Evolutionary conservation across 2,113 vertebrate genomes (phyloP), one percentile per base, ranked within the genome.

Genomic region (Sula dactylatra): DNA sequence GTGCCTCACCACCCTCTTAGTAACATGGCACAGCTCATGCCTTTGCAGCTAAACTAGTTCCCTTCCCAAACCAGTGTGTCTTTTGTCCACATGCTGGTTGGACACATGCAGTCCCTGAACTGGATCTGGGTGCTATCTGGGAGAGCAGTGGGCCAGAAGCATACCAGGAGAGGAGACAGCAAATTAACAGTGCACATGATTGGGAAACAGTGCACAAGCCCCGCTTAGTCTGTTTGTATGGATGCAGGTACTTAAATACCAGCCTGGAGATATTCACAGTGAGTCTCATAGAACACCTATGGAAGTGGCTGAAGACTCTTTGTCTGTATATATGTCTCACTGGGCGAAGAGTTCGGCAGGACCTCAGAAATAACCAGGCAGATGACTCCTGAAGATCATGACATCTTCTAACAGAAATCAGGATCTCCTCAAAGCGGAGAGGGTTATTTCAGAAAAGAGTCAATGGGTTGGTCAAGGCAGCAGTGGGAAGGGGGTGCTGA

Each of bases 401-500:
- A 2, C 29, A 24, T 42, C 26, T 80, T 61, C 26, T 67, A 61
- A 65, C 5, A 71, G 62, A 86, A 77, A 42, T 70, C 29, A 52
- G 80, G 65, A 91, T 65, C 70, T 55, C 9, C 54, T 69, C 31
- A 16, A 24, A 71, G 38, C 11, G 31, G 34, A 69, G 56, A 44
- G 32, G 9, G 16, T 9, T 78, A 4, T 81, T 93, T 90, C 27
- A n/a, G 38, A 65, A 62, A 7, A 58, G 4, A 65, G 36, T 44
- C 45, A 65, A 19, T 36, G 11, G 12, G 10, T n/a, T 0, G 0
- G 21, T 81, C 26, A 66, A 36, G 36, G 40, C 50, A 84, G 3
- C 40, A 11, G 8, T 38, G 59, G 59, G 40, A 65, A 81, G 34
- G 44, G 49, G 19, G 14, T 56, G 11, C 44, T 34, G 61, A 38